Evolutionary conservation across 1,140 invertebrate species (phyloP), one percentile per base, ranked within the genome.

Genomic region (Leptonema lineaticorne): DNA sequence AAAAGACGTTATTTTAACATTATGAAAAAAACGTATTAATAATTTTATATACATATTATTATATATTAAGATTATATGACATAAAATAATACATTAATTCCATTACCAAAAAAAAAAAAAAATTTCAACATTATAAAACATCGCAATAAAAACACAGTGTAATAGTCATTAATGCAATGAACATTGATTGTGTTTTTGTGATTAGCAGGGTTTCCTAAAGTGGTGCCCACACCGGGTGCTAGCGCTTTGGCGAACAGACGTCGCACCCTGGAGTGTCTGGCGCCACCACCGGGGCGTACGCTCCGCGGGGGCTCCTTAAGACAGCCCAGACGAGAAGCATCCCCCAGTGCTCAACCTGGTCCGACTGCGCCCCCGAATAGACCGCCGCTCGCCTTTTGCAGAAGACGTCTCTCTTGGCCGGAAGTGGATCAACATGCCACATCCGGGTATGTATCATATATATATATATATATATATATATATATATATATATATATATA

Each of bases 371-470:
- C 81, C 27, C 78, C 80, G 14, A 87, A 89, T 73, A 83, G 85
- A 67, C 85, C 85, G 3, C 83, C 84, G 18, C 81, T 88, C 75
- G 87, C 85, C 26, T 92, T 92, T 76, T 92, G 90, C 76, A 86
- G 89, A 59, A 80, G 90, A 29, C 82, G 90, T 50, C 83, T 88
- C n/a, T 91, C 89, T 2, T 92, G 90, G 90, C 90, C 90, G 2
- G 90, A 92, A 76, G 86, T 92, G n/a, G 90, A 92, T 75, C 88
- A 88, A 74, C 87, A 89, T 63, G 89, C 90, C 27, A 88, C 89
- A 66, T 91, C 90, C 1, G 89, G 90, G 90, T 91, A 81, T 88
- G 86, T 81, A 16, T 64, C 33, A 53, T 63, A 8, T 33, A 33
- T 33, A 33, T 33, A 33, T 33, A 11, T 33, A 16, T 48, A 16